Base-by-base conservation (phyloP, 2,113 vertebrate species). In the Tragelaphus strepsiceros region DNA sequence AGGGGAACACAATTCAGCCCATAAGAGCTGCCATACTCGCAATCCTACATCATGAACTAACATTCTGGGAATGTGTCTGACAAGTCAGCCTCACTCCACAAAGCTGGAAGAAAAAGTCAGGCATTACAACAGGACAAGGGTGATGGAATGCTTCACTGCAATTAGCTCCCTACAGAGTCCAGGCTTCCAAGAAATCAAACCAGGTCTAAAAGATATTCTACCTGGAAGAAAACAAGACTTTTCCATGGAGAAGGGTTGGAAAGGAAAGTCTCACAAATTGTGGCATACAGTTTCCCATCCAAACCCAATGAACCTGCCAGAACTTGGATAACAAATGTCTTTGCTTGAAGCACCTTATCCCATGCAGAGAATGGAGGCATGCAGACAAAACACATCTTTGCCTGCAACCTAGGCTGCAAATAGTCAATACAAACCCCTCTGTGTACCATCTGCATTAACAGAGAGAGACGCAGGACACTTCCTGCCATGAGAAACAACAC, bases 331-430 rank as follows among this genome's bases (percentile, higher is more conserved):
- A 95, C 97, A 92, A 90, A 96, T 97, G 93, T 96, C 89, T 85
- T 97, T 94, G 96, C 95, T 98, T 96, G 88, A 93, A 88, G 97
- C 85, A 32, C 87, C 61, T 89, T 90, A 58, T 93, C 51, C 94
- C 96, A 82, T 78, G 54, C 53, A 19, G 58, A 96, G 93, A 96
- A 93, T 87, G 54, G 54, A 97, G 32, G 39, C 90, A 43, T 88
- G 28, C 24, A 88, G 14, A 89, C 78, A 91, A 88, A 97, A 93
- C 49, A 88, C 26, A 43, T 87, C 88, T 98, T 95, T 95, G 91
- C 97, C 80, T 61, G 64, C 10, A 83, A 39, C 61, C 88, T 39
- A 90, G 32, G 43, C 96, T 54, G 89, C 93, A 94, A 96, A 43
- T 0, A 96, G 53, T 90, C 84, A 90, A 43, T 16, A 91, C 13